phyloP scores from a whole-genome alignment of 2,888 invertebrate genomes.

The Pteria penguin region DNA sequence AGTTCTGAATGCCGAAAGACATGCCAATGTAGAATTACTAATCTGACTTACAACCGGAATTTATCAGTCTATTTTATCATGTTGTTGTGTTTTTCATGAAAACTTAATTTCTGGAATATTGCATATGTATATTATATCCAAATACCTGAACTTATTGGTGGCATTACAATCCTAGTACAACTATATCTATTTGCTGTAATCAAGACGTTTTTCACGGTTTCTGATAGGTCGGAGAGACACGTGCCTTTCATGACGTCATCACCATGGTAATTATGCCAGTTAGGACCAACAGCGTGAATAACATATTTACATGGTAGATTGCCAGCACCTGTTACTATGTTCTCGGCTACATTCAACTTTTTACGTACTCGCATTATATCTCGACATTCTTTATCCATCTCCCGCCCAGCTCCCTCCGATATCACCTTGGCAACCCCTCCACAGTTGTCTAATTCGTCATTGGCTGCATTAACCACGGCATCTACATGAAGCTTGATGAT shows the following conservation, averaged over 20 bases:
- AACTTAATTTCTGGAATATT: too few species aligned
- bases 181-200: constrained; percentile 28
- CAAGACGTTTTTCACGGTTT: constrained; percentile 52
- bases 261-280: constrained; percentile 25
- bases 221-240: constrained; percentile 50
- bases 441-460: constrained; percentile 42
- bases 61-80: too few species aligned
- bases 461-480: constrained; percentile 56
- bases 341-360: neutral
- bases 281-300: constrained; percentile 41
- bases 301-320: constrained; percentile 15
- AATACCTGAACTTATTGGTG: constrained; percentile 61
- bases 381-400: constrained; percentile 40
- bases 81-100: too few species aligned
- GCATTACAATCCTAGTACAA: constrained; percentile 49
- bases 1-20: too few species aligned
- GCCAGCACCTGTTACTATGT: constrained; percentile 28
- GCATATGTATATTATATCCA: too few species aligned
- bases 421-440: constrained; percentile 53
- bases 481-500: constrained; percentile 46
- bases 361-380: constrained; percentile 6
- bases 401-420: constrained; percentile 45
- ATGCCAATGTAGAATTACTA: too few species aligned
- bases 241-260: constrained; percentile 38
- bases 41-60: too few species aligned